Evolutionary conservation across 2,888 invertebrate genomes (phyloP).

Genomic region (Agrenia bidenticulata): DNA sequence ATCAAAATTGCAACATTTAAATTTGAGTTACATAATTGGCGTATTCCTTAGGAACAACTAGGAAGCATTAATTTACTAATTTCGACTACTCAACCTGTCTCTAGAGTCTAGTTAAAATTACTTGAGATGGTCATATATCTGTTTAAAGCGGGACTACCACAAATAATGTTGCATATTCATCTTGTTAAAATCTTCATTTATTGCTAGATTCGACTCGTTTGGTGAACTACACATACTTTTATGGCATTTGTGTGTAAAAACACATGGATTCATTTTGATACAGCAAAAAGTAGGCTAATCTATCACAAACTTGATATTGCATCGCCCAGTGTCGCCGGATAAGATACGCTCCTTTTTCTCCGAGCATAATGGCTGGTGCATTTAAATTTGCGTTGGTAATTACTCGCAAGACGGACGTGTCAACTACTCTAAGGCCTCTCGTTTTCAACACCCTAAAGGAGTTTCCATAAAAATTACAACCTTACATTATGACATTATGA

Average conservation of each 20-base stretch:
- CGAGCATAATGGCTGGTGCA: slow-evolving; percentile 41
- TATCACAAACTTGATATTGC: slow-evolving; percentile 35
- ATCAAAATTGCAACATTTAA: too few relatives aligned
- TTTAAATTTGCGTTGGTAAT: slow-evolving; percentile 47
- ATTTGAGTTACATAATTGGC: too few relatives aligned
- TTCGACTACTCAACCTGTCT: too few relatives aligned
- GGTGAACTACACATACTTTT: too few relatives aligned
- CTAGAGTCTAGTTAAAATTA: too few relatives aligned
- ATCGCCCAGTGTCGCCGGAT: slow-evolving; percentile 37
- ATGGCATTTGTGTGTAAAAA: slow-evolving; percentile 30
- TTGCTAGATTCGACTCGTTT: too few relatives aligned
- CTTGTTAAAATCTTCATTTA: too few relatives aligned
- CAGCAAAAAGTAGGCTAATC: slow-evolving; percentile 23
- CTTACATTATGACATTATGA: background rate
- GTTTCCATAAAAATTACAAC: background rate
- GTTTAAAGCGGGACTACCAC: too few relatives aligned
- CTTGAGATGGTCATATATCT: too few relatives aligned
- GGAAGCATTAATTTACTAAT: too few relatives aligned
- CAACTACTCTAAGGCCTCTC: slow-evolving; percentile 38
- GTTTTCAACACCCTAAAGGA: slow-evolving; percentile 36
- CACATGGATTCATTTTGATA: slow-evolving; percentile 25
- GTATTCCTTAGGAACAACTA: too few relatives aligned
- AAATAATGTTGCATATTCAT: too few relatives aligned
- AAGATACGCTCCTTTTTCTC: slow-evolving; percentile 36
- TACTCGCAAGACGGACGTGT: slow-evolving; percentile 32